Conservation (phyloP, 1,140 invertebrate genomes). For the Tenebrio molitor region DNA sequence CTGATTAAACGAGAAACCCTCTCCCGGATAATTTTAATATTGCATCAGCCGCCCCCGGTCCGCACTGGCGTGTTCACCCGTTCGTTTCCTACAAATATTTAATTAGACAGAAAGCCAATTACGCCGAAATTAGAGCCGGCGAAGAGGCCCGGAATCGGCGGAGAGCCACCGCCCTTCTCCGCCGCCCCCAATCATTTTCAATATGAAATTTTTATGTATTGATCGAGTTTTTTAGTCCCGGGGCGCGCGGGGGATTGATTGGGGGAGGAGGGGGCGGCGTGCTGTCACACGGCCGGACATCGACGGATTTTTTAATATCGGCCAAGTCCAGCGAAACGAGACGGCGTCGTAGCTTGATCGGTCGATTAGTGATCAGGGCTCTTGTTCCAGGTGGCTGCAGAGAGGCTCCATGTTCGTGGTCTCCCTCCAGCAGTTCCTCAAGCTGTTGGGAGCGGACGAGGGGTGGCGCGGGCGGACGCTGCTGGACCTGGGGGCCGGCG, state of each 20-base stretch:
- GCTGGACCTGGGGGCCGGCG: constrained; percentile 92
- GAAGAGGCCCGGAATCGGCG: constrained; percentile 12
- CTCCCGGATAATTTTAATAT: constrained; percentile 31
- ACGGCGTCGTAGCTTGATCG: too few species aligned
- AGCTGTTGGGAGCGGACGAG: constrained; percentile 67
- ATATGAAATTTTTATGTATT: constrained; percentile 69
- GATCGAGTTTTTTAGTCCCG: constrained; percentile 65
- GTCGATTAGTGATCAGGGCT: too few species aligned
- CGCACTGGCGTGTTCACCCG: constrained; percentile 21
- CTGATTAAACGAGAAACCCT: constrained; percentile 20
- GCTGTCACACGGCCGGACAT: constrained; percentile 53
- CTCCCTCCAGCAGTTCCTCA: constrained; percentile 81
- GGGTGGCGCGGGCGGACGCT: constrained; percentile 70
- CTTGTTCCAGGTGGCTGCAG: constrained; percentile 80
- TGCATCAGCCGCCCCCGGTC: not conserved
- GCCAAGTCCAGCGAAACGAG: too few species aligned
- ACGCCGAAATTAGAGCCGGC: constrained; percentile 22
- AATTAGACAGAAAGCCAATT: constrained; percentile 24
- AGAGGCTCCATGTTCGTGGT: constrained; percentile 95
- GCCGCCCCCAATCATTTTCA: constrained; percentile 66
- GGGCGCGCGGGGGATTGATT: constrained; percentile 56
- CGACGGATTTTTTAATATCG: constrained; percentile 23
- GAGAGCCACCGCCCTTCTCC: constrained; percentile 58
- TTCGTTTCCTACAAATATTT: constrained; percentile 30
- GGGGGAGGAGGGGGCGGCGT: constrained; percentile 50